Evolutionary conservation across 2,888 invertebrate genomes (phyloP).

Genomic region (Hipparchia sbordonii): DNA sequence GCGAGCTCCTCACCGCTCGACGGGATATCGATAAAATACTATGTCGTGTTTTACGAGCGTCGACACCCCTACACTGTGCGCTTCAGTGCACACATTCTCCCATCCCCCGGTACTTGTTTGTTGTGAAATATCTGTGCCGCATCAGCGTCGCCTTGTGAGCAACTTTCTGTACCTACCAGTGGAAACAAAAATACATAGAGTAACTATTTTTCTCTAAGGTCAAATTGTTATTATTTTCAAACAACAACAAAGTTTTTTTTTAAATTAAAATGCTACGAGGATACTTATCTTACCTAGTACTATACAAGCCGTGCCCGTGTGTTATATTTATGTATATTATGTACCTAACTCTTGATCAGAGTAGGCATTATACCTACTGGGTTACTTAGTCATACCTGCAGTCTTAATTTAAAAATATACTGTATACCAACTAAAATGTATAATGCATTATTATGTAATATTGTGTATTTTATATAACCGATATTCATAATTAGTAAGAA

Average conservation of each 20-base stretch:
- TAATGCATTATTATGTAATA: too few relatives aligned
- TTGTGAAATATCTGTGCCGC: constrained; percentile 67
- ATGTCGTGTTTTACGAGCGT: constrained; percentile 73
- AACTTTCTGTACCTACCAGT: constrained; percentile 8
- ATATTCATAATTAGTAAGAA: too few relatives aligned
- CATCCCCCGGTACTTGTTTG: constrained; percentile 61
- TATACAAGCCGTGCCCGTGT: too few relatives aligned
- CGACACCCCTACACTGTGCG: constrained; percentile 60
- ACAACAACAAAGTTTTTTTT: background rate
- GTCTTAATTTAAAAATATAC: too few relatives aligned
- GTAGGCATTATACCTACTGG: too few relatives aligned
- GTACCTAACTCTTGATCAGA: too few relatives aligned
- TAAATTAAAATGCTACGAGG: background rate
- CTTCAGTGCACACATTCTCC: constrained; percentile 52
- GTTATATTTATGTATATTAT: too few relatives aligned
- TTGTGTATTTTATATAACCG: too few relatives aligned
- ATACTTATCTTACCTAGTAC: too few relatives aligned
- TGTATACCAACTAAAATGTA: too few relatives aligned
- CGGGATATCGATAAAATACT: constrained; percentile 74
- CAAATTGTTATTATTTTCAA: background rate
- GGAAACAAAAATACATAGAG: constrained; percentile 18
- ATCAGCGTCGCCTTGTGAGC: constrained; percentile 37
- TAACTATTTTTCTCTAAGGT: background rate
- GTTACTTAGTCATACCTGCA: too few relatives aligned
- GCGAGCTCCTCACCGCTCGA: constrained; percentile 49